Conservation (phyloP, 2,888 invertebrate species). For the Hemithea aestivaria region DNA sequence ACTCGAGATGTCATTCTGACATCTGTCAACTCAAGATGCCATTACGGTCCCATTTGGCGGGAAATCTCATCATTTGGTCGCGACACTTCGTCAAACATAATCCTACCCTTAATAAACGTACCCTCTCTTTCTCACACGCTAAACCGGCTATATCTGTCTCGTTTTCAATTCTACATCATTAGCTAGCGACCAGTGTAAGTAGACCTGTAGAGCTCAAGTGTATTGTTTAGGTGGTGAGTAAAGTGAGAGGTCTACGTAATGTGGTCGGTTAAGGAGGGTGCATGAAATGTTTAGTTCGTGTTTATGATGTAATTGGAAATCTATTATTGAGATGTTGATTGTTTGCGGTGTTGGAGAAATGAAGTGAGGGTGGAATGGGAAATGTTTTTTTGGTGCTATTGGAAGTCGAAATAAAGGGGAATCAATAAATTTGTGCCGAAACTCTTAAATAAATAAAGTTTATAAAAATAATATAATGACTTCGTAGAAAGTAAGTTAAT, state of each 20-base stretch:
- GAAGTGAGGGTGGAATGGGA: constrained; percentile 19
- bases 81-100: constrained; percentile 51
- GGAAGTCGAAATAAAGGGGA: no score
- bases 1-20: constrained; percentile 36
- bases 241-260: constrained; percentile 9
- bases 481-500: no score
- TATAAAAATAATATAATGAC: no score
- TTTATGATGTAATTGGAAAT: constrained; percentile 33
- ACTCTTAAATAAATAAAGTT: no score
- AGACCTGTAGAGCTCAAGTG: constrained; percentile 10
- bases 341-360: constrained; percentile 21
- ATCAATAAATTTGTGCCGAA: no score
- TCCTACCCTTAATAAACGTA: constrained; percentile 45
- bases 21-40: constrained; percentile 67
- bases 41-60: constrained; percentile 48
- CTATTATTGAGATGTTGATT: constrained; percentile 30
- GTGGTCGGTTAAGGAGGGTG: constrained; percentile 15
- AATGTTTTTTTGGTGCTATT: constrained; percentile 15
- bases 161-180: constrained; percentile 53
- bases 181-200: constrained; percentile 18
- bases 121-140: constrained; percentile 28
- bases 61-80: constrained; percentile 45
- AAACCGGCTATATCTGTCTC: constrained; percentile 32
- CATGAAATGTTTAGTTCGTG: constrained; percentile 25
- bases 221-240: constrained; percentile 3